A percentile compares a stretch with the other conserved stretches of the same genome.
Evolutionary conservation across 2,797 vertebrate genomes (phyloP).

Genomic region (Rhinophrynus dorsalis): DNA sequence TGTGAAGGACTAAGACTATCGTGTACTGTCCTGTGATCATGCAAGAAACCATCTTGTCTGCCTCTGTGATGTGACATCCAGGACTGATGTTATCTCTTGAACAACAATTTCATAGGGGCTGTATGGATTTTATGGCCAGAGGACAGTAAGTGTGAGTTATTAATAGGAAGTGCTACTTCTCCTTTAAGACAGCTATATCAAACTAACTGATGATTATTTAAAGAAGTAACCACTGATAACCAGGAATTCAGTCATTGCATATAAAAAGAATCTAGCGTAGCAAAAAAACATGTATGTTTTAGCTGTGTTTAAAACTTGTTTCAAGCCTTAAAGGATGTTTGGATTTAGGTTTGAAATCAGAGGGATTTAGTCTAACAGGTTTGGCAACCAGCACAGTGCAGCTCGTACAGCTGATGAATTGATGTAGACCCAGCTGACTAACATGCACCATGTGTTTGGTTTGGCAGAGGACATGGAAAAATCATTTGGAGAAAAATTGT

Average conservation of each 20-base stretch:
- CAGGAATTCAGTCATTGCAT: background rate
- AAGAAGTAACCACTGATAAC: background rate
- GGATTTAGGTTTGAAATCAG: slow-evolving; percentile 70
- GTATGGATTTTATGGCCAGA: too few relatives aligned
- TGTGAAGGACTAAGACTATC: too few relatives aligned
- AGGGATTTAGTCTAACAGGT: slow-evolving; percentile 71
- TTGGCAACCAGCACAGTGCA: slow-evolving; percentile 64
- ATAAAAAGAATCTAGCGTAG: background rate
- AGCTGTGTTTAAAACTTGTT: slow-evolving; percentile 55
- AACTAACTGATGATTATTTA: too few relatives aligned
- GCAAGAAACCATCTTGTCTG: too few relatives aligned
- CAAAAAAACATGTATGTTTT: slow-evolving; percentile 41
- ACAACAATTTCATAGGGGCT: too few relatives aligned
- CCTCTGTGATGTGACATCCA: too few relatives aligned
- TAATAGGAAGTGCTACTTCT: too few relatives aligned
- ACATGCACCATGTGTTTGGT: slow-evolving; percentile 72
- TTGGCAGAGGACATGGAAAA: slow-evolving; percentile 77
- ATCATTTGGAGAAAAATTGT: slow-evolving; percentile 68
- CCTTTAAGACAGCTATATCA: too few relatives aligned
- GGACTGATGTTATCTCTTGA: too few relatives aligned
- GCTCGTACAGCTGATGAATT: slow-evolving; percentile 70
- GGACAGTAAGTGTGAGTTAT: too few relatives aligned
- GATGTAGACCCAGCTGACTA: slow-evolving; percentile 63
- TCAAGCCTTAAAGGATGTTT: slow-evolving; percentile 70
- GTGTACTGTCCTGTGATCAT: too few relatives aligned